Evolutionary conservation across 2,113 vertebrate genomes (phyloP), one percentile per base, ranked within the genome.

Genomic region (Gyps fulvus): DNA sequence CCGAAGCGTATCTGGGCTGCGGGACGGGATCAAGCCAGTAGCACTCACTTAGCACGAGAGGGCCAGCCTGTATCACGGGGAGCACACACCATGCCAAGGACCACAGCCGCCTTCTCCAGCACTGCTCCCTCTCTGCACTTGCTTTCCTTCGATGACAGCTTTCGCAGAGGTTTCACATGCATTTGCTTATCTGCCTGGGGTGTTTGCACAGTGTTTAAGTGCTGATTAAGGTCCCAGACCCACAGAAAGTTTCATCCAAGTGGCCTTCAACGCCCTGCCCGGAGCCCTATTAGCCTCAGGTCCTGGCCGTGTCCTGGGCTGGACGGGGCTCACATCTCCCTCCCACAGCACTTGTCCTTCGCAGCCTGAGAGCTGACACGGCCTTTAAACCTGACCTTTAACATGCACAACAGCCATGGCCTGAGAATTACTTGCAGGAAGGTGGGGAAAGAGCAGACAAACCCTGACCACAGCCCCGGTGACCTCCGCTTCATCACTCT

Each of bases 401-500:
- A 69, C 16, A 43, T 2, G 17, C 42, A 23, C 32, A 55, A 81
- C 42, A 74, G 59, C 55, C 19, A 19, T 6, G 13, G 54, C 32
- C 3, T 4, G 58, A 65, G 11, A 83, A 55, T 36, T 76, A 65
- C 49, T 61, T 36, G 26, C 40, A 89, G 69, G 31, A 86, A 73
- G 34, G 38, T 82, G 23, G 2, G 8, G 62, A 85, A 79, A 42
- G 16, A 67, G 22, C 58, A 89, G 73, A 87, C 31, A 82, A 96
- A 61, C 42, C 26, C 36, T 0, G 3, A 25, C 38, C 5, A 6
- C 62, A 85, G 71, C n/a, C 78, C 40, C 0, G 0, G 16, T 74
- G 81, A 93, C 74, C 81, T 95, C 91, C 87, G 36, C 40, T 40
- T 93, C 86, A 78, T 82, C 57, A 82, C 52, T 63, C 52, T 91